A percentile compares a stretch with the other conserved stretches of the same genome.
These are phyloP conservation scores for Sminthopsis crassicaudata DNA, from an alignment of 2,113 vertebrate species.

Conservation along the genomic window DNA sequence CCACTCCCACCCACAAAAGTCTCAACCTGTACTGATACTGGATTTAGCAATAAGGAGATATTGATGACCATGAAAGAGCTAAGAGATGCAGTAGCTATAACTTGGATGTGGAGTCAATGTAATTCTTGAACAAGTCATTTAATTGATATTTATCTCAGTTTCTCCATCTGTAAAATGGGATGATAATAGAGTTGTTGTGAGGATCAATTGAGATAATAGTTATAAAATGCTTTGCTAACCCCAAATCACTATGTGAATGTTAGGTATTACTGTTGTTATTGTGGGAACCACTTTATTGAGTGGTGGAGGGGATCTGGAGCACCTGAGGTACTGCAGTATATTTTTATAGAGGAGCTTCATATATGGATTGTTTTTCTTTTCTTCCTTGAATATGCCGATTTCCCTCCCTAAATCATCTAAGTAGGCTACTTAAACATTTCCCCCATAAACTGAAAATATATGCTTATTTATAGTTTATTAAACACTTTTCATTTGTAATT, in stretches of 20 bases:
- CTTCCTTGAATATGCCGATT: conserved; percentile 18
- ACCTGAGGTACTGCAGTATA: not conserved
- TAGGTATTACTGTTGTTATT: not conserved
- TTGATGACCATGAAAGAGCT: not conserved
- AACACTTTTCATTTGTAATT: conserved; percentile 51
- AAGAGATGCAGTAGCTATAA: not conserved
- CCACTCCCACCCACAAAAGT: not conserved
- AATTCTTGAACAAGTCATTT: not conserved
- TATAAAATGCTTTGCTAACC: not conserved
- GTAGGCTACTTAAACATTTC: not conserved
- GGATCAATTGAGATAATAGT: not conserved
- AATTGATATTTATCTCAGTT: not conserved
- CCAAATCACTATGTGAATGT: not conserved
- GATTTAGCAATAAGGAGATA: not conserved
- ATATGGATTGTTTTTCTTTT: not conserved
- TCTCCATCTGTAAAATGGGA: not conserved
- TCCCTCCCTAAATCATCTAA: conserved; percentile 46
- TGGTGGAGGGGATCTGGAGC: not conserved
- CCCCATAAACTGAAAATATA: not conserved
- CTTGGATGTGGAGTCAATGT: not conserved
- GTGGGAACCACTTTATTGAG: not conserved
- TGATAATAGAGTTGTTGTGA: not conserved
- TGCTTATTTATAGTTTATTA: conserved; percentile 11
- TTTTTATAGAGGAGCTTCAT: not conserved
- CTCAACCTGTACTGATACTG: not conserved